Conservation (phyloP, 2,113 vertebrate species). For the Corydoras sp. region DNA sequence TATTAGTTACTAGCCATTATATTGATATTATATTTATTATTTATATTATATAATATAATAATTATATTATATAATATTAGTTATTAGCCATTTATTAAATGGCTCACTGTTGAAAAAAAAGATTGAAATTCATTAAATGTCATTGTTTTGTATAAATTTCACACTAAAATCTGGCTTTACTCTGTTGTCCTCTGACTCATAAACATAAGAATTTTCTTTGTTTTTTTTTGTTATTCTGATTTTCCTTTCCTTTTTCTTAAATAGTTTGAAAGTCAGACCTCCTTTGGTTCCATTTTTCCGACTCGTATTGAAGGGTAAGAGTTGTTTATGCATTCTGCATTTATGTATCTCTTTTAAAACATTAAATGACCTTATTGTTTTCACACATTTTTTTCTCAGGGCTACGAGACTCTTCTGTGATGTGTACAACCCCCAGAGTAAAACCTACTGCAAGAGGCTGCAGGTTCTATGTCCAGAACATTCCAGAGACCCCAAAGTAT, state of each 20-base stretch:
- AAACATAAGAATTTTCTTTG: too few relatives aligned
- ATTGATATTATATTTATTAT: too few relatives aligned
- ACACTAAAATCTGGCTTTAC: too few relatives aligned
- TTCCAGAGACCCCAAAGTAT: conserved; percentile 87
- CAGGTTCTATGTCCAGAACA: conserved; percentile 91
- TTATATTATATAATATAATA: too few relatives aligned
- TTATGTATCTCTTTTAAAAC: neutral
- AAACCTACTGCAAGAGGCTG: conserved; percentile 89
- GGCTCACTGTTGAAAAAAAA: too few relatives aligned
- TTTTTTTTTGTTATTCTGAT: too few relatives aligned
- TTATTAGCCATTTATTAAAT: too few relatives aligned
- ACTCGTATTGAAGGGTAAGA: conserved; percentile 89
- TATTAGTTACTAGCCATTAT: too few relatives aligned
- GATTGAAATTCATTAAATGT: too few relatives aligned
- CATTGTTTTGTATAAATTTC: too few relatives aligned
- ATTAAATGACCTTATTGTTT: neutral
- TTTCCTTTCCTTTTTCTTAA: neutral
- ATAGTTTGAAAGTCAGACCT: conserved; percentile 91
- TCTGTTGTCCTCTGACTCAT: too few relatives aligned
- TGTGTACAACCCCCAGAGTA: conserved; percentile 90
- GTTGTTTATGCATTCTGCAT: neutral
- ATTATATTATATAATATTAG: too few relatives aligned
- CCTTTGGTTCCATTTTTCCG: conserved; percentile 90
- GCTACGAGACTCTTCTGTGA: conserved; percentile 90
- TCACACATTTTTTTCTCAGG: conserved; percentile 48